Percentiles rank a stretch among this genome's conserved stretches.
Conservation (phyloP, 2,888 invertebrate species). For the Microplitis manilae region DNA sequence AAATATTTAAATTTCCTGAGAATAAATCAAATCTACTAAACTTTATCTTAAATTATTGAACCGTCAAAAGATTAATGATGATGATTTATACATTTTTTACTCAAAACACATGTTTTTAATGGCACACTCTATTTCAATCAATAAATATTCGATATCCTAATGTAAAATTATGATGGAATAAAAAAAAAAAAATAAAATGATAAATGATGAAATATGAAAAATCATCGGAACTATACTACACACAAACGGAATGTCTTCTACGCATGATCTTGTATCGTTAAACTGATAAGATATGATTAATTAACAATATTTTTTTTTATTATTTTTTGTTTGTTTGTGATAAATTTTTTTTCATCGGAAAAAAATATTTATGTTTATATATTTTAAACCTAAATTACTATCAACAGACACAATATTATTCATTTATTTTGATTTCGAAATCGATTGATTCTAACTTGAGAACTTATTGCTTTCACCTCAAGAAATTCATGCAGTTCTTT, state of each 20-base stretch:
- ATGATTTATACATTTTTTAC: neutral
- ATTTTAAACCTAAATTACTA: neutral
- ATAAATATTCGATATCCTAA: neutral
- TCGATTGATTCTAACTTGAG: too few species aligned
- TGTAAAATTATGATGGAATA: neutral
- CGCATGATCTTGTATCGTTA: constrained; percentile 4
- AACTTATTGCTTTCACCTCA: too few species aligned
- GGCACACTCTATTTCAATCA: neutral
- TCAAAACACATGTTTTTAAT: neutral
- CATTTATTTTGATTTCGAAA: neutral
- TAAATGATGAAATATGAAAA: constrained; percentile 6
- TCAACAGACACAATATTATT: constrained; percentile 16
- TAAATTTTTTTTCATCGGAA: constrained; percentile 34
- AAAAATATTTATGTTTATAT: constrained; percentile 22
- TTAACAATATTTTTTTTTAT: neutral
- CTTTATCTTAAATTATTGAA: neutral
- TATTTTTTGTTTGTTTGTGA: constrained; percentile 35
- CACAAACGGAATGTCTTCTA: neutral
- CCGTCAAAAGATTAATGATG: neutral
- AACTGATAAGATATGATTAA: constrained; percentile 6
- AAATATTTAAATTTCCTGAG: neutral
- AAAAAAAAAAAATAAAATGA: neutral
- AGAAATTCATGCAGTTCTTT: too few species aligned
- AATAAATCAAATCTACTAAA: neutral
- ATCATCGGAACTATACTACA: neutral